A percentile compares a stretch with the other conserved stretches of the same genome.
Conservation (phyloP, 2,797 vertebrate species). For the Oreochromis grahami region DNA sequence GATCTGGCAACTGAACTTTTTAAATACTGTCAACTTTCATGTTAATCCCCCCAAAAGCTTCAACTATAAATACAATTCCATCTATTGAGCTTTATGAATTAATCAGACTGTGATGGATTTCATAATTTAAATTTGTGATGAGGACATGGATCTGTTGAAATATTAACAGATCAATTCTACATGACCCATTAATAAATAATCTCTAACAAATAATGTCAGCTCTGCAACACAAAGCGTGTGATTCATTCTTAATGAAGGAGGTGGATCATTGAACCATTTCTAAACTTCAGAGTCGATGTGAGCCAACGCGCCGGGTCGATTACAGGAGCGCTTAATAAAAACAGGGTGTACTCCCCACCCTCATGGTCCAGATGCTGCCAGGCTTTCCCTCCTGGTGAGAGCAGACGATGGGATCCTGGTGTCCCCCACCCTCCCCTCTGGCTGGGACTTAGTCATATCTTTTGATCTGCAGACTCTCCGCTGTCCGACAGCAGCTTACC, state of each 20-base stretch:
- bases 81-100: neutral
- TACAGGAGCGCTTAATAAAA: neutral
- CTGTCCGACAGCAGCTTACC: neutral
- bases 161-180: neutral
- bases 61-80: neutral
- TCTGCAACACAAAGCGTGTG: neutral
- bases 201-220: neutral
- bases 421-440: neutral
- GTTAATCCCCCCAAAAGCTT: neutral
- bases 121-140: neutral
- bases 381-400: conserved; percentile 19
- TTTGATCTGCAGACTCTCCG: conserved; percentile 28
- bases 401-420: neutral
- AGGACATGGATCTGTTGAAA: neutral
- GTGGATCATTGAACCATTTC: neutral
- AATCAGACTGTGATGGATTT: neutral
- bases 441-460: neutral
- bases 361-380: conserved; percentile 24
- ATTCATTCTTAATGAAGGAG: neutral
- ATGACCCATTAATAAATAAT: neutral
- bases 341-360: neutral
- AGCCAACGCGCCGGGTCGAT: neutral
- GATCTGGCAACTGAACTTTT: neutral
- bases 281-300: neutral
- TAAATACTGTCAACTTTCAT: neutral